Evolutionary conservation across 2,797 vertebrate genomes (phyloP), one percentile per base, ranked within the genome.

Genomic region (Helicolenus hilgendorfi): DNA sequence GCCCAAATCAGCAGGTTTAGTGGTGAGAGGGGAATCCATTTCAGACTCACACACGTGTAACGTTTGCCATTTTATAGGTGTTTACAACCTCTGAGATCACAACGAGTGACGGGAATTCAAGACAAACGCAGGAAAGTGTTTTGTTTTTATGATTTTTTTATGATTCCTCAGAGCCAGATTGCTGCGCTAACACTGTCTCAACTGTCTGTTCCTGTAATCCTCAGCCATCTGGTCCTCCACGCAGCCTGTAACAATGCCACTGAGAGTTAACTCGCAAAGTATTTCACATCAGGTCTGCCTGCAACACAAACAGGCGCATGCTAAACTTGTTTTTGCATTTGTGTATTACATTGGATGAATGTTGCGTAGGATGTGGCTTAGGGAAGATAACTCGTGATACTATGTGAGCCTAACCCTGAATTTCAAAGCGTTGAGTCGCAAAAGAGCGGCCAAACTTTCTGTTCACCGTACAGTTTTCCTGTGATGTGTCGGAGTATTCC

Each of bases 151-250:
- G 15, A 20, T 49, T 49, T 20, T 38, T 58, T 68, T 7, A 53
- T 33, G 70, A 68, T 33, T 80, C 62, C 62, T 26, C 76, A 56
- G 72, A 80, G 78, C 74, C 2, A 27, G 72, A 41, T 24, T 29
- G 22, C 72, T 15, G 71, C 58, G 77, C 70, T 9, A 33, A 72
- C 62, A 6, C 68, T 22, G 35, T 72, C 31, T 79, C 78, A 41
- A 56, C 77, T 77, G 72, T 86, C 81, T 64, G 64, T 4, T 15
- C 53, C 77, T 79, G 76, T 91, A 87, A 88, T 90, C 91, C 83
- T 76, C 74, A 10, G 65, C 83, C 83, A 93, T 89, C 89, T 87
- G 84, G 13, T 79, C 1, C 63, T 63, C 15, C 1, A 11, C 2
- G 6, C 59, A 26, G 74, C 73, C 59, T 36, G 33, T 1, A 69